Percentiles rank a stretch among this genome's conserved stretches.
phyloP scores from a whole-genome alignment of 2,797 vertebrate genomes.

The Picus viridis region DNA sequence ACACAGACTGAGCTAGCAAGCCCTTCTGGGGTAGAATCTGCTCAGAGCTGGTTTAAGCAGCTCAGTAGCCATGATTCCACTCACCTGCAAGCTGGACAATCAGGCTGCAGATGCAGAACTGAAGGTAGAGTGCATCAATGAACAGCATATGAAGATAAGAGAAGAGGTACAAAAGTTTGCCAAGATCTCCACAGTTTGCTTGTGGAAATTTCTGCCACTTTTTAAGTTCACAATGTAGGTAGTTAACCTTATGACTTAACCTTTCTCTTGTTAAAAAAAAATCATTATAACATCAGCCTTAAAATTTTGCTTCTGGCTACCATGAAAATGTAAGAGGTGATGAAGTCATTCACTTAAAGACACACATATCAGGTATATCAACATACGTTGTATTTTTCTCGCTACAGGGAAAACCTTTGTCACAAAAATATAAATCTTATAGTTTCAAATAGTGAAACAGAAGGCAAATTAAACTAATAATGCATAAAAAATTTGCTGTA shows the following conservation, averaged over 20 bases:
- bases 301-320: not conserved
- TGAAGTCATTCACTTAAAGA: not conserved
- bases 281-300: not conserved
- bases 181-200: not conserved
- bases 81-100: not conserved
- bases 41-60: not conserved
- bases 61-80: accelerated
- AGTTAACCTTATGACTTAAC: not conserved
- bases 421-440: conserved; percentile 1
- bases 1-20: not conserved
- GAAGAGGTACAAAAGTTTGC: not conserved
- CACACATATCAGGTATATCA: not conserved
- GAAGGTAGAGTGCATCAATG: no score
- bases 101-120: not conserved
- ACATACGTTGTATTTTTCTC: not conserved
- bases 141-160: not conserved
- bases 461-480: conserved; percentile 23
- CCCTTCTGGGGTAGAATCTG: not conserved
- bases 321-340: not conserved
- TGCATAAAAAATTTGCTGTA: not conserved
- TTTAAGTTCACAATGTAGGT: not conserved
- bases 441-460: not conserved
- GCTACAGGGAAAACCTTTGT: not conserved
- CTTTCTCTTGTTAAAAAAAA: not conserved
- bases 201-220: not conserved